Conservation (phyloP, 2,113 vertebrate species). For the Myrmecobius fasciatus region DNA sequence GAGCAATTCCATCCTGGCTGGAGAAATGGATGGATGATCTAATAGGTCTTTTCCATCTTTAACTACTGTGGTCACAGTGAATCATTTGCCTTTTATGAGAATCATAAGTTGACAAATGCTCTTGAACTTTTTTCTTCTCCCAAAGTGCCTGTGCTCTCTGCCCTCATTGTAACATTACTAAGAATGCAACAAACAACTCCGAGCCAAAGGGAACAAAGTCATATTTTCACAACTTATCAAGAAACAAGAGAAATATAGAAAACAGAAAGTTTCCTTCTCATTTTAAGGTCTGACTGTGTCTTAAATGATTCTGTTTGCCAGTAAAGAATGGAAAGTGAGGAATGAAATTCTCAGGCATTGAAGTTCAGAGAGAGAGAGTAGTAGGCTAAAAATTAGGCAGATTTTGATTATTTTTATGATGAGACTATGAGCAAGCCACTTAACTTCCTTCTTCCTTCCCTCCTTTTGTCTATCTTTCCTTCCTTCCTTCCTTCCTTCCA, state of each 20-base stretch:
- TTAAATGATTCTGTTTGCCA: not conserved
- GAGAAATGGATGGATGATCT: not conserved
- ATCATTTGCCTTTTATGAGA: constrained; percentile 8
- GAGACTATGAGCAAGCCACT: not conserved
- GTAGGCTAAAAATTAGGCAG: not conserved
- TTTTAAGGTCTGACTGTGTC: not conserved
- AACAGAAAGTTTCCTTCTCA: not conserved
- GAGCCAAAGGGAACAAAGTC: not conserved
- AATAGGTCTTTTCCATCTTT: constrained; percentile 1
- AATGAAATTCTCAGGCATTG: not conserved
- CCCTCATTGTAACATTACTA: constrained; percentile 10
- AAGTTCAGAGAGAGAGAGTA: not conserved
- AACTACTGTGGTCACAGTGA: not conserved
- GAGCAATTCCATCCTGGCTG: not conserved
- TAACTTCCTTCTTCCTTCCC: not conserved
- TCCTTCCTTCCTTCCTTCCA: no score
- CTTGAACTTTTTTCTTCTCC: not conserved
- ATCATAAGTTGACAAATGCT: not conserved
- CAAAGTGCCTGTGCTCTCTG: not conserved
- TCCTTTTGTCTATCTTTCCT: no score
- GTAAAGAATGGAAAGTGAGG: not conserved
- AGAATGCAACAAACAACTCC: not conserved
- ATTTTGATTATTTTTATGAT: not conserved
- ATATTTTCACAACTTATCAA: not conserved
- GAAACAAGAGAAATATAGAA: not conserved